These are phyloP conservation scores for Chloroceryle inda DNA, from an alignment of 2,797 vertebrate genomes.

Conservation along the genomic window DNA sequence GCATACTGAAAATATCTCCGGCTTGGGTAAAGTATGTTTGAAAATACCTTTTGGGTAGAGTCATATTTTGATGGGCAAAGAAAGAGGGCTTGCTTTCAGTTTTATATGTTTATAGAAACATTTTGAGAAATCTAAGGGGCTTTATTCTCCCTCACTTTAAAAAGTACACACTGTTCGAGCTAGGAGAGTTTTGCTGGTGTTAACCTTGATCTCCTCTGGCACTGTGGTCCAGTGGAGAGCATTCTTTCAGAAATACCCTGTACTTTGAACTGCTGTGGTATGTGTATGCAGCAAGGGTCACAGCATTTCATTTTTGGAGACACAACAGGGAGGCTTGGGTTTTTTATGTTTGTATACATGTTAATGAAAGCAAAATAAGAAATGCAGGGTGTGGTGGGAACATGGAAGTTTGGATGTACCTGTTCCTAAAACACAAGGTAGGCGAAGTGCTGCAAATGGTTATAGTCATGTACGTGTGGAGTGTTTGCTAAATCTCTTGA, in stretches of 20 bases:
- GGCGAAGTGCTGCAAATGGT: background rate
- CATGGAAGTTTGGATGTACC: background rate
- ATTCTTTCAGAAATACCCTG: slow-evolving; percentile 8
- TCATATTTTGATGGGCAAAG: slow-evolving; percentile 44
- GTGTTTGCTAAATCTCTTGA: background rate
- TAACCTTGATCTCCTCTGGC: slow-evolving; percentile 32
- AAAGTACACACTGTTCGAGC: background rate
- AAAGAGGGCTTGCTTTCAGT: slow-evolving; percentile 45
- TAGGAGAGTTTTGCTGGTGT: background rate
- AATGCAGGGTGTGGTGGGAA: background rate
- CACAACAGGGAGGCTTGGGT: background rate
- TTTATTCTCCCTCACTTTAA: background rate
- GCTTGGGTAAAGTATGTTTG: slow-evolving; percentile 2
- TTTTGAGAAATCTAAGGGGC: background rate
- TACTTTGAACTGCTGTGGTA: slow-evolving; percentile 77
- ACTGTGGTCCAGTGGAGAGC: background rate
- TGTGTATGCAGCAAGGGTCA: slow-evolving; percentile 61
- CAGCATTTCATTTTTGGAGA: slow-evolving; percentile 80
- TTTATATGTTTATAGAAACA: slow-evolving; percentile 20
- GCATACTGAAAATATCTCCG: slow-evolving; percentile 26
- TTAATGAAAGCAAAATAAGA: background rate
- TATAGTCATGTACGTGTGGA: background rate
- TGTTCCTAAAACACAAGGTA: slow-evolving; percentile 9
- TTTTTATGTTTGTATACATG: background rate
- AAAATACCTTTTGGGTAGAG: slow-evolving; percentile 14